These are phyloP conservation scores for Grammomys dolichurus DNA, from an alignment of 2,113 vertebrate genomes.

Conservation along the genomic window DNA sequence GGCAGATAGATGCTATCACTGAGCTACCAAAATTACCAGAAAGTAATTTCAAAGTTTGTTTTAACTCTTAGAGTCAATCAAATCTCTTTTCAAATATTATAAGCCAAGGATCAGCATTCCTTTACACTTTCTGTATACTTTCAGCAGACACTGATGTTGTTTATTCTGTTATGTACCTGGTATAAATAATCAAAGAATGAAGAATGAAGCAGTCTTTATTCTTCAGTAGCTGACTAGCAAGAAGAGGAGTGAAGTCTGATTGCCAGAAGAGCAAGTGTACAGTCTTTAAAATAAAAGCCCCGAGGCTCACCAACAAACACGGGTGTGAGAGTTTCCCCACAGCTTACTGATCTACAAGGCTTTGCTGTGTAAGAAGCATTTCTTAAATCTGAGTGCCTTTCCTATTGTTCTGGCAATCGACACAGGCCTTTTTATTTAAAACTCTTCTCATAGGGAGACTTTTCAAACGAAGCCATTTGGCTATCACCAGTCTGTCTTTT, in stretches of 20 bases:
- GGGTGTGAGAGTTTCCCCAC: background rate
- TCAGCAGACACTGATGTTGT: slow-evolving; percentile 10
- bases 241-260: slow-evolving; percentile 42
- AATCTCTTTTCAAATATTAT: slow-evolving; percentile 43
- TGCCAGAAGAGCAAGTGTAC: slow-evolving; percentile 49
- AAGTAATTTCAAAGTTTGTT: background rate
- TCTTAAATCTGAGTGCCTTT: slow-evolving; percentile 1
- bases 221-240: slow-evolving; percentile 49
- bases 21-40: background rate
- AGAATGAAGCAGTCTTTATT: slow-evolving; percentile 9
- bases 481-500: background rate
- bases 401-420: slow-evolving; percentile 44
- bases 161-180: slow-evolving; percentile 23
- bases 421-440: slow-evolving; percentile 19
- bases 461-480: slow-evolving; percentile 10
- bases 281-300: slow-evolving; percentile 24
- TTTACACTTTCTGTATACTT: slow-evolving; percentile 1
- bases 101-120: slow-evolving; percentile 30
- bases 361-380: slow-evolving; percentile 28
- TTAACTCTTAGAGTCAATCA: slow-evolving; percentile 39
- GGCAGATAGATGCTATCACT: background rate
- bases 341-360: background rate
- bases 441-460: slow-evolving; percentile 1
- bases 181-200: background rate
- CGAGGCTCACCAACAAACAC: slow-evolving; percentile 8